Conservation (phyloP, 1,140 invertebrate species). For the Aphaenogaster rudis region DNA sequence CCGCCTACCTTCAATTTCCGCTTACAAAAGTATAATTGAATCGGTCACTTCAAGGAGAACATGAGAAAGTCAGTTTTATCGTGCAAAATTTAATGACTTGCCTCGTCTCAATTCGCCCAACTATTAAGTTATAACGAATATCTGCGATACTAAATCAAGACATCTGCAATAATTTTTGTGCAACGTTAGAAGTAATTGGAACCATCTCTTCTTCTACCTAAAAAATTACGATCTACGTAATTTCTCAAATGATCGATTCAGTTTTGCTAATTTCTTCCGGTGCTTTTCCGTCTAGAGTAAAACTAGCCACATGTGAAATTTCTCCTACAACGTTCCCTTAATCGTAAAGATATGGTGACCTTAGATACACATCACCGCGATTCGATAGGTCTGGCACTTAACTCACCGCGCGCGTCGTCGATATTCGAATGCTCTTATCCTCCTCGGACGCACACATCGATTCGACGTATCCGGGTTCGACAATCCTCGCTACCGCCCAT, state of each 20-base stretch:
- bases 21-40: conserved; percentile 20
- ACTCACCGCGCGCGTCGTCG: conserved; percentile 38
- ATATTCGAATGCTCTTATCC: conserved; percentile 63
- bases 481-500: conserved; percentile 43
- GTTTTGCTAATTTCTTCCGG: not conserved
- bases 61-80: not conserved
- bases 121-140: not conserved
- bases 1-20: conserved; percentile 37
- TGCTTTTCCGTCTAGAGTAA: not conserved
- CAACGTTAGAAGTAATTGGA: not conserved
- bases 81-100: not conserved
- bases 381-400: conserved; percentile 43
- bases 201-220: not conserved
- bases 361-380: conserved; percentile 5
- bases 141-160: not conserved
- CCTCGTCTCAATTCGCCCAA: not conserved
- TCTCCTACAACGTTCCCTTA: not conserved
- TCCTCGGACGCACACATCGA: conserved; percentile 63
- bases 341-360: not conserved
- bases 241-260: conserved; percentile 5
- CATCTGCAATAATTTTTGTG: not conserved
- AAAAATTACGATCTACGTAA: not conserved
- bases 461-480: conserved; percentile 63
- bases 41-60: not conserved
- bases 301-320: conserved; percentile 11